These are phyloP conservation scores for Sepioteuthis lessoniana DNA, from an alignment of 2,888 invertebrate genomes.

Conservation along the genomic window DNA sequence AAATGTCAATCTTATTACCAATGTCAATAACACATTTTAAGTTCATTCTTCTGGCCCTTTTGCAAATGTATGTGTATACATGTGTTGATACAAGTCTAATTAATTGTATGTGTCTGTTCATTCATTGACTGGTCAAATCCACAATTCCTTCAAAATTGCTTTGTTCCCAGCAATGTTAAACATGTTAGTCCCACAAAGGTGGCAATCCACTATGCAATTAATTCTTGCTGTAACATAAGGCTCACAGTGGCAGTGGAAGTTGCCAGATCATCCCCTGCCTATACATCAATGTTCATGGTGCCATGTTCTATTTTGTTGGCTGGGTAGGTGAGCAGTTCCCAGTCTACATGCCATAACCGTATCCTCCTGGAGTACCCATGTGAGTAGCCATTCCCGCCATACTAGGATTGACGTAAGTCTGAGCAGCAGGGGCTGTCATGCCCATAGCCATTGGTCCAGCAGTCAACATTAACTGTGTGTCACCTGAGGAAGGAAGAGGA, in stretches of 20 bases:
- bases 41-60: slow-evolving; percentile 11
- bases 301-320: background rate
- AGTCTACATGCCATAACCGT: slow-evolving; percentile 65
- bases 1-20: slow-evolving; percentile 8
- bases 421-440: slow-evolving; percentile 58
- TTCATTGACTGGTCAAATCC: background rate
- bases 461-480: slow-evolving; percentile 98
- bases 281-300: background rate
- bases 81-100: background rate
- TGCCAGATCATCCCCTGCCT: slow-evolving; percentile 6
- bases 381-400: slow-evolving; percentile 54
- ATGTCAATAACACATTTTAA: slow-evolving; percentile 1
- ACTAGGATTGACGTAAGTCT: slow-evolving; percentile 56
- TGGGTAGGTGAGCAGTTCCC: slow-evolving; percentile 43
- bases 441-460: slow-evolving; percentile 82
- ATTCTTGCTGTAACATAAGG: background rate
- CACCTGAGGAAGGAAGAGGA: slow-evolving; percentile 74
- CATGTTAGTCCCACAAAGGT: background rate
- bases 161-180: slow-evolving; percentile 36
- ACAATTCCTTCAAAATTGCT: slow-evolving; percentile 6
- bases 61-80: background rate
- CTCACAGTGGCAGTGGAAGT: slow-evolving; percentile 38
- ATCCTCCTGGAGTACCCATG: slow-evolving; percentile 54
- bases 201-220: background rate
- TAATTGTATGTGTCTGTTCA: slow-evolving; percentile 34